Evolutionary conservation across 2,113 vertebrate species (phyloP).

Genomic region (Rallus limicola): DNA sequence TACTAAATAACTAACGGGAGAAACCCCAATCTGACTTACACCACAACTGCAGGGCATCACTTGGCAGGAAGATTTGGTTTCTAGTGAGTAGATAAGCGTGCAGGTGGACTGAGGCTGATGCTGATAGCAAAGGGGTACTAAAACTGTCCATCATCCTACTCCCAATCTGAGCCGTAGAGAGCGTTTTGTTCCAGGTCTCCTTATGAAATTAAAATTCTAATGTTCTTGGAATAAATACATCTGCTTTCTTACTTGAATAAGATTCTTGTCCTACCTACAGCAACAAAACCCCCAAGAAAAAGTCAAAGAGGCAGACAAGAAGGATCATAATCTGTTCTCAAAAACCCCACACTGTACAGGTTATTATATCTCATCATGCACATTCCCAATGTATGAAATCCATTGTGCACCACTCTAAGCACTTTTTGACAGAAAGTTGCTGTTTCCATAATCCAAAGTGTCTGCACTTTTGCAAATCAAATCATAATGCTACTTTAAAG

Average conservation of each 20-base stretch:
- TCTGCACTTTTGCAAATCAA: neutral
- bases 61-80: neutral
- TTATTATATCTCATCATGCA: neutral
- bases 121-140: neutral
- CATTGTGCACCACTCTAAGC: neutral
- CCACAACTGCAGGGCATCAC: neutral
- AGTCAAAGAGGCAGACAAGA: neutral
- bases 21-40: neutral
- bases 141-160: neutral
- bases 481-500: neutral
- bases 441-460: neutral
- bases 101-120: neutral
- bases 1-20: accelerated
- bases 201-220: neutral
- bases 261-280: neutral
- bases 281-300: neutral
- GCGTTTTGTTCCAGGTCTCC: neutral
- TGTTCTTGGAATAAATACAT: neutral
- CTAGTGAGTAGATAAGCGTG: neutral
- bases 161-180: neutral
- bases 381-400: neutral
- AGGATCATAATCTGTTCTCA: neutral
- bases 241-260: neutral
- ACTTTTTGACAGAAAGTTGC: neutral
- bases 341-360: neutral